phyloP scores from a whole-genome alignment of 2,888 invertebrate species.

The Cerastoderma edule region DNA sequence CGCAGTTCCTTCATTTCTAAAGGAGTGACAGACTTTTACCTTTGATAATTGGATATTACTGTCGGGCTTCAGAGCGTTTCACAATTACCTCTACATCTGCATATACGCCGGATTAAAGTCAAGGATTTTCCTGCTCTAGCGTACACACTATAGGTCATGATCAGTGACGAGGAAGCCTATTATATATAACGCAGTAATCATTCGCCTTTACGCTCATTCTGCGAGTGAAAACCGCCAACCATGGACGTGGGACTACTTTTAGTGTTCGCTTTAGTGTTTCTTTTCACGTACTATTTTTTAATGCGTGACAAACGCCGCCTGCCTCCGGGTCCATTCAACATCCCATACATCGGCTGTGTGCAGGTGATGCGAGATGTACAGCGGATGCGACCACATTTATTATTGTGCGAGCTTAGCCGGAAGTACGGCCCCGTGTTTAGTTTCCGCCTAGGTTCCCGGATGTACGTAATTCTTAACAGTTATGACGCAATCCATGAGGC shows the following conservation, averaged over 20 bases:
- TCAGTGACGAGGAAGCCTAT: too few species aligned
- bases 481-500: constrained; percentile 54
- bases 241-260: constrained; percentile 1
- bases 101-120: too few species aligned
- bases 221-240: too few species aligned
- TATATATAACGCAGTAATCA: too few species aligned
- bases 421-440: constrained; percentile 53
- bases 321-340: constrained; percentile 43
- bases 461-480: constrained; percentile 41
- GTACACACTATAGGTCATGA: too few species aligned
- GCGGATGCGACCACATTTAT: constrained; percentile 18
- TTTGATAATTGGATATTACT: too few species aligned
- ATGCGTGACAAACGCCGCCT: constrained; percentile 33
- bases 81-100: too few species aligned
- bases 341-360: constrained; percentile 30
- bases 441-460: constrained; percentile 37
- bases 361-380: constrained; percentile 16
- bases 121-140: too few species aligned
- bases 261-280: constrained; percentile 14
- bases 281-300: constrained; percentile 17
- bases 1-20: too few species aligned
- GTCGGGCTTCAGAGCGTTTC: too few species aligned
- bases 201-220: too few species aligned
- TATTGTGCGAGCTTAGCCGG: constrained; percentile 26
- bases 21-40: too few species aligned